Percentiles rank a stretch among this genome's conserved stretches.
phyloP scores from a whole-genome alignment of 2,888 invertebrate species.

The Tenthredo livida region DNA sequence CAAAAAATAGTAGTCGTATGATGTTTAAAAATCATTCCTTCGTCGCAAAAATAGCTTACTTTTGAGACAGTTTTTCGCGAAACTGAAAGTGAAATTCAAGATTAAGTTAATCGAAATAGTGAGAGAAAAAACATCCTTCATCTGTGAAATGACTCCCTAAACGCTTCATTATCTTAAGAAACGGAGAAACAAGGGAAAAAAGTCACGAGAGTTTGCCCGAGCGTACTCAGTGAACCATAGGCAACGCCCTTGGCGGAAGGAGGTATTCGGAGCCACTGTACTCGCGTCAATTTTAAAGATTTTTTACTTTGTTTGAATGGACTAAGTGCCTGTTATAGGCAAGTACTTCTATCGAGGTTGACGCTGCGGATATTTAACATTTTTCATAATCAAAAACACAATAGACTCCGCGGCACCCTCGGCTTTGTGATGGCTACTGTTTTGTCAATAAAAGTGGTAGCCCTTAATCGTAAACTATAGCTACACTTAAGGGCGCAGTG shows the following conservation, averaged over 20 bases:
- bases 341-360: slow-evolving; percentile 5
- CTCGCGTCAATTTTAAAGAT: neutral
- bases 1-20: neutral
- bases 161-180: neutral
- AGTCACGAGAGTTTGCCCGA: neutral
- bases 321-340: neutral
- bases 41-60: neutral
- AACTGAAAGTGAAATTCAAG: neutral
- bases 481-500: neutral
- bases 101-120: neutral
- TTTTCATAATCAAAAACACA: neutral
- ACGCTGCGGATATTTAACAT: neutral
- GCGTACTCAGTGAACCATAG: neutral
- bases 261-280: neutral
- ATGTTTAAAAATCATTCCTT: neutral
- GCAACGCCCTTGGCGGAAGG: neutral
- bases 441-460: slow-evolving; percentile 26
- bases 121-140: neutral
- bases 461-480: slow-evolving; percentile 27
- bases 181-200: neutral
- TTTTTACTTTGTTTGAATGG: neutral
- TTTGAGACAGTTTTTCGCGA: neutral
- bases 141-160: neutral
- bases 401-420: slow-evolving; percentile 7
- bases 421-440: neutral